Conservation (phyloP, 2,888 invertebrate genomes). For the Watsonalla cultraria region DNA sequence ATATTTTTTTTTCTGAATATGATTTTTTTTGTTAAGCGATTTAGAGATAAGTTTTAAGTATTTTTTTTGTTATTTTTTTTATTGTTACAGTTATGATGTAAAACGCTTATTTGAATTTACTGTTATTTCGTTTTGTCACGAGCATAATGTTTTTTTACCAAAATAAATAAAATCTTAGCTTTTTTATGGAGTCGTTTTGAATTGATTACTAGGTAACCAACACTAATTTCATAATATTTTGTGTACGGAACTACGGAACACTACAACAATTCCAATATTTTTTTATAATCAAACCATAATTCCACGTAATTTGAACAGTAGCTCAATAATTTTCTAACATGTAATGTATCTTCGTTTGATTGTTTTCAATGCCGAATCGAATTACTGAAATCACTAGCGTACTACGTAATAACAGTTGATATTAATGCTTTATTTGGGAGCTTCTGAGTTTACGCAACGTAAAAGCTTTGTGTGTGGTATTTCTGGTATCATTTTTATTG, state of each 20-base stretch:
- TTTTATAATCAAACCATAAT: background rate
- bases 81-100: no score
- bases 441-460: background rate
- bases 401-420: background rate
- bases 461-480: background rate
- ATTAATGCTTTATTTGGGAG: background rate
- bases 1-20: no score
- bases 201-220: no score
- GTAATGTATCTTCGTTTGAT: constrained; percentile 12
- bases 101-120: no score
- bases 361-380: constrained; percentile 1
- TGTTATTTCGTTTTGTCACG: no score
- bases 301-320: constrained; percentile 27
- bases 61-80: no score
- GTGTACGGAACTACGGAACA: background rate
- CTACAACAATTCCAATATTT: background rate
- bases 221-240: no score
- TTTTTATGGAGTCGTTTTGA: no score
- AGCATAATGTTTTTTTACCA: no score
- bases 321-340: constrained; percentile 20
- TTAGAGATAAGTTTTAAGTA: no score
- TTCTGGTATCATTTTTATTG: background rate
- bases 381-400: background rate
- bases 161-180: no score
- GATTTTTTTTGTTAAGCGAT: no score